Conservation (phyloP, 2,113 vertebrate genomes). For the Corythaixoides concolor region DNA sequence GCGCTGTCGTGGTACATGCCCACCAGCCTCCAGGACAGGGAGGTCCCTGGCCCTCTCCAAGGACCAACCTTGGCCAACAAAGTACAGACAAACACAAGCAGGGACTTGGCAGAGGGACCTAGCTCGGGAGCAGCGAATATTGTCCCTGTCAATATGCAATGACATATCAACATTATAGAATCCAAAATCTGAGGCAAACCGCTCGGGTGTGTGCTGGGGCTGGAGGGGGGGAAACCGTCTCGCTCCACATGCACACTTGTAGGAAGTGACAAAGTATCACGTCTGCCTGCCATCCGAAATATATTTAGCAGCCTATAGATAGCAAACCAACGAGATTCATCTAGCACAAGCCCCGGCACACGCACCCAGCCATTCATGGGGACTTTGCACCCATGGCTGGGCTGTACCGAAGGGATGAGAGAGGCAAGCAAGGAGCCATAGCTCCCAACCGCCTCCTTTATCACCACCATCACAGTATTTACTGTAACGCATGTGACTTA, state of each 20-base stretch:
- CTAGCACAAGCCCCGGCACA: not conserved
- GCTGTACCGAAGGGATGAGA: not conserved
- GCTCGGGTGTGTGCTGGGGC: not conserved
- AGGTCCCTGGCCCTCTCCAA: fast-evolving
- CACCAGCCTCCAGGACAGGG: not conserved
- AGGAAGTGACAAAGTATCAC: slow-evolving; percentile 50
- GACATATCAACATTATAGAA: not conserved
- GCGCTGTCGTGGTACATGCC: not conserved
- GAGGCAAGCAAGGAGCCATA: not conserved
- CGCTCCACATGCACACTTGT: slow-evolving; percentile 38
- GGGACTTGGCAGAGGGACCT: fast-evolving
- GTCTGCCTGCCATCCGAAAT: slow-evolving; percentile 36
- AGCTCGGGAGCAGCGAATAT: fast-evolving
- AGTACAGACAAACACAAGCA: not conserved
- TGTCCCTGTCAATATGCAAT: not conserved
- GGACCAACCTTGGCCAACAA: not conserved
- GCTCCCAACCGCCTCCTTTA: not conserved
- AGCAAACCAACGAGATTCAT: not conserved
- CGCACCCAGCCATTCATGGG: not conserved
- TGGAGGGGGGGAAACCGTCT: slow-evolving; percentile 9
- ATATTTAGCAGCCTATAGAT: slow-evolving; percentile 50
- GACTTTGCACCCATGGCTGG: not conserved
- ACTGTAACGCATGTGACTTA: slow-evolving; percentile 67
- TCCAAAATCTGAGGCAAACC: slow-evolving; percentile 5
- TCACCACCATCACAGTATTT: not conserved